Percentiles rank a stretch among this genome's conserved stretches.
Conservation (phyloP, 2,113 vertebrate genomes). For the Coracopsis vasa region DNA sequence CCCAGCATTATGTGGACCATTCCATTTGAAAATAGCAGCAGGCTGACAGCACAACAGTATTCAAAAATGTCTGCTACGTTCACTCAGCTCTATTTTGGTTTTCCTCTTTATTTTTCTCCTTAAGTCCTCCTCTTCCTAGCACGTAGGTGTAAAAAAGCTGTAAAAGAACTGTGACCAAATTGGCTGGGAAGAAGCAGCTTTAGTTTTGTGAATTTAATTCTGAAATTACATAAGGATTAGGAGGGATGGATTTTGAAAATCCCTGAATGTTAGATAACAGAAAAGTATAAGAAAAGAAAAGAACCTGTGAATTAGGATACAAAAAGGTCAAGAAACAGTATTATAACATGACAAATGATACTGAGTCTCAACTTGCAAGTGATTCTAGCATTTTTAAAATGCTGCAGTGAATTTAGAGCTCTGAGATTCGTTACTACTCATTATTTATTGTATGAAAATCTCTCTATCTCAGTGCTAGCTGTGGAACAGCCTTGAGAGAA, state of each 20-base stretch:
- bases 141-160: background rate
- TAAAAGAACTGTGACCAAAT: background rate
- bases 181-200: background rate
- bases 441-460: background rate
- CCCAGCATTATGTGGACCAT: background rate
- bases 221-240: slow-evolving; percentile 7
- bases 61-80: background rate
- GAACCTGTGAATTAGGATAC: background rate
- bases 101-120: background rate
- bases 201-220: background rate
- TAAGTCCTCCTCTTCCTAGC: background rate
- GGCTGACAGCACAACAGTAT: background rate
- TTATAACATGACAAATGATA: background rate
- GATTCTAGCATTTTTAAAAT: background rate
- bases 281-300: background rate
- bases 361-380: background rate
- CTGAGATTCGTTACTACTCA: background rate
- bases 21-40: background rate
- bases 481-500: background rate
- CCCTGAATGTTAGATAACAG: background rate
- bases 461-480: background rate
- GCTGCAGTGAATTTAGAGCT: background rate
- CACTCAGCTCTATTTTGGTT: background rate
- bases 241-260: background rate
- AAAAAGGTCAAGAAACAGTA: background rate